Evolutionary conservation across 2,888 invertebrate species (phyloP), one percentile per base, ranked within the genome.

Genomic region (Pocota personata): DNA sequence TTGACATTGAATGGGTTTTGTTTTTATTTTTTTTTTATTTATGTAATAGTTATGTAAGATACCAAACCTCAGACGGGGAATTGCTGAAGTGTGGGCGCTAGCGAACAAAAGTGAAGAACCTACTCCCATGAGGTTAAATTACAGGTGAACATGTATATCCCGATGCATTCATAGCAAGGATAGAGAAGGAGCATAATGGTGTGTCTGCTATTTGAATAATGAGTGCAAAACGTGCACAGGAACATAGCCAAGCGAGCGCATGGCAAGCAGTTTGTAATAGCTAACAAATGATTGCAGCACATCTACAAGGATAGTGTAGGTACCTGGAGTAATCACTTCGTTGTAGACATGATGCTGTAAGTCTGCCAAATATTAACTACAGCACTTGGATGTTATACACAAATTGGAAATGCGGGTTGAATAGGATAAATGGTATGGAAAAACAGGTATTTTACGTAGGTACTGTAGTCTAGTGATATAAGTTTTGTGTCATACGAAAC

Each of bases 201-300:
- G 21, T 71, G 46, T 43, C 46, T 43, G 46, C 27, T 37, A 32
- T 71, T 58, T 71, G 58, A 71, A 58, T 71, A 46, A 71, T 71
- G 58, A 35, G 35, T 48, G 21, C 58, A 71, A 6, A 48, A 24
- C 21, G 30, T 32, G 43, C 57, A 43, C 14, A 30, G 52, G 24
- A 7, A 67, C 30, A 52, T 12, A 30, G 27, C 16, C 37, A 67
- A 37, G 24, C 7, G 24, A n/a, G 64, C 7, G 12, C 27, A 30
- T 55, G 32, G 40, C 52, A 43, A 43, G 32, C 24, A 37, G 16
- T 57, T 21, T 30, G 19, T 46, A 46, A 46, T 46, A 43, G 46
- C 57, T 40, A 43, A 57, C 55, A 71, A 71, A 71, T 57, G 43
- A 57, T 30, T 57, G n/a, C 43, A 57, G 40, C 24, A 55, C 40